Conservation (phyloP, 2,888 invertebrate species). For the Cerastoderma edule region DNA sequence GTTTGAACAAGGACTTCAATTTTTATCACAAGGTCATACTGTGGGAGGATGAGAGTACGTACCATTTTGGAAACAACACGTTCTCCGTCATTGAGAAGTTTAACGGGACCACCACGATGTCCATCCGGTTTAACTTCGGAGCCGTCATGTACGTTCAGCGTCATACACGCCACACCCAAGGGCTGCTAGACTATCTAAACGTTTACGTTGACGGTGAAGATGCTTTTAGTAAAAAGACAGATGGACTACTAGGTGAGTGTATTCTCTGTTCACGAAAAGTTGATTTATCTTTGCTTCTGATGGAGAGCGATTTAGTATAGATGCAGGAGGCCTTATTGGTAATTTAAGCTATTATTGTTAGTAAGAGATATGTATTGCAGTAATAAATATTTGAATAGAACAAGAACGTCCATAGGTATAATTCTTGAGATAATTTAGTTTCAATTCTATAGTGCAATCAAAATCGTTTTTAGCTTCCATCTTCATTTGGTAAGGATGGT, state of each 20-base stretch:
- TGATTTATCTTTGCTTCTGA: too few species aligned
- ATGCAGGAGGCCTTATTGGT: neutral
- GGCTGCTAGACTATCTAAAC: constrained; percentile 37
- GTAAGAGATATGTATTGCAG: neutral
- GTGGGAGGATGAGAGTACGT: constrained; percentile 33
- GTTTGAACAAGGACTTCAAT: too few species aligned
- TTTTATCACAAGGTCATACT: too few species aligned
- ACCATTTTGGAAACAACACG: constrained; percentile 44
- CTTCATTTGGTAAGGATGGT: too few species aligned
- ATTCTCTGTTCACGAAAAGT: too few species aligned
- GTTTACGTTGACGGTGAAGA: constrained; percentile 47
- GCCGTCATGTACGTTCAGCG: constrained; percentile 41
- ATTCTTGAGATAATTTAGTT: neutral
- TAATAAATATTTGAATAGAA: neutral
- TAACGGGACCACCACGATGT: constrained; percentile 4
- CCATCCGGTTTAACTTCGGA: constrained; percentile 48
- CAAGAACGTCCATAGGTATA: neutral
- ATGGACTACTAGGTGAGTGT: constrained; percentile 43
- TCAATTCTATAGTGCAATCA: too few species aligned
- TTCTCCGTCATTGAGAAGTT: constrained; percentile 23
- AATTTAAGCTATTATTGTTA: neutral
- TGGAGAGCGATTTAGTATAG: neutral
- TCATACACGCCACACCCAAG: constrained; percentile 19
- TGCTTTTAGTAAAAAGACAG: constrained; percentile 44
- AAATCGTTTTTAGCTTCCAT: too few species aligned